These are phyloP conservation scores for Enteromius treurensis DNA, from an alignment of 2,797 vertebrate species.

Conservation along the genomic window DNA sequence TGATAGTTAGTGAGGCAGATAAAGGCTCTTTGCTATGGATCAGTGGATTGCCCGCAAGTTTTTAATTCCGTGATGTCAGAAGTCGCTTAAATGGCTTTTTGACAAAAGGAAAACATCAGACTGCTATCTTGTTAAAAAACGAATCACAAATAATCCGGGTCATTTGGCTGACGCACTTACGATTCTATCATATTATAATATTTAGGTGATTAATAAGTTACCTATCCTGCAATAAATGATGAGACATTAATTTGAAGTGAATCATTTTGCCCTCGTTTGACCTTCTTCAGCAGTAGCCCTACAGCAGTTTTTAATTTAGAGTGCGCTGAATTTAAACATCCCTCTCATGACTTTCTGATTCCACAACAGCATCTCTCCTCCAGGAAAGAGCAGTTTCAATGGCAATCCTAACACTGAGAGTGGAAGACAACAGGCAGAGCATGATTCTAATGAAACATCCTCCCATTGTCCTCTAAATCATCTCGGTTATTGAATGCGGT, in stretches of 20 bases:
- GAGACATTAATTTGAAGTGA: neutral
- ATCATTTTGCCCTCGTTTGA: slow-evolving; percentile 32
- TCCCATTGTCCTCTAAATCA: slow-evolving; percentile 63
- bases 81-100: slow-evolving; percentile 29
- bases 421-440: slow-evolving; percentile 40
- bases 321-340: slow-evolving; percentile 29
- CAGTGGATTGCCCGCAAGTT: slow-evolving; percentile 49
- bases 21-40: slow-evolving; percentile 53
- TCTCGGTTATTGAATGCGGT: slow-evolving; percentile 64
- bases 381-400: slow-evolving; percentile 22
- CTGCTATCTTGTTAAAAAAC: slow-evolving; percentile 10
- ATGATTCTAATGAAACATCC: slow-evolving; percentile 59
- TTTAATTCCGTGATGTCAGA: slow-evolving; percentile 45
- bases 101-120: slow-evolving; percentile 21
- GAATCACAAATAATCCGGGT: slow-evolving; percentile 1
- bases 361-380: slow-evolving; percentile 13
- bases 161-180: slow-evolving; percentile 1
- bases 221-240: neutral
- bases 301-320: slow-evolving; percentile 24
- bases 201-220: slow-evolving; percentile 15
- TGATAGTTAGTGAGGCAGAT: slow-evolving; percentile 51
- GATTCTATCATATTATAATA: neutral
- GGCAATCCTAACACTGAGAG: slow-evolving; percentile 31
- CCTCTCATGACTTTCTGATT: slow-evolving; percentile 35
- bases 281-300: slow-evolving; percentile 19